Percentiles rank a stretch among this genome's conserved stretches.
These are phyloP conservation scores for Lonchura striata DNA, from an alignment of 2,113 vertebrate species.

Conservation along the genomic window DNA sequence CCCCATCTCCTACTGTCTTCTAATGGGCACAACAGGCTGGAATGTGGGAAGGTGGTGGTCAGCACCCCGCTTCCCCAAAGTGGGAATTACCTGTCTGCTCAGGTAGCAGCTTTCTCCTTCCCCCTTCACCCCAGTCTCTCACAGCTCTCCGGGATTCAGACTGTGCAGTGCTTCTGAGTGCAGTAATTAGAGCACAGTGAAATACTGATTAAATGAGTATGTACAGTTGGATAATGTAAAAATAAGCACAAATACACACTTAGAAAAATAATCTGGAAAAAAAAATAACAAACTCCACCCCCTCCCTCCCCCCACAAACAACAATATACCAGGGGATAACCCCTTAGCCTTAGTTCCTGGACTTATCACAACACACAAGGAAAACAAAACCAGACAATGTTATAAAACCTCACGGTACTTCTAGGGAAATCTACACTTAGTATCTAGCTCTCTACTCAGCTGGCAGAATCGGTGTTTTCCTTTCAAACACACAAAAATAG, in stretches of 20 bases:
- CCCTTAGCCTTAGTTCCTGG: slow-evolving; percentile 55
- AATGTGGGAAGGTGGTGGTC: not conserved
- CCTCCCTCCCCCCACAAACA: not conserved
- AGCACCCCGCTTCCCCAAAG: not conserved
- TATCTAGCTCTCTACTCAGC: slow-evolving; percentile 63
- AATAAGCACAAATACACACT: slow-evolving; percentile 68
- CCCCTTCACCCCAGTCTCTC: not conserved
- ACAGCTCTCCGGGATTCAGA: slow-evolving; percentile 65
- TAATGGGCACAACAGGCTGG: not conserved
- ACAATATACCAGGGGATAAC: slow-evolving; percentile 22
- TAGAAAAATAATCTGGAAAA: slow-evolving; percentile 59
- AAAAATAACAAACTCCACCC: not conserved
- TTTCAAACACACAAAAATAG: slow-evolving; percentile 67
- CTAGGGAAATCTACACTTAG: slow-evolving; percentile 64
- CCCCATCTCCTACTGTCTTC: not conserved
- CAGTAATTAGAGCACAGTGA: slow-evolving; percentile 87
- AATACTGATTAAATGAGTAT: slow-evolving; percentile 82
- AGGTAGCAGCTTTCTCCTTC: slow-evolving; percentile 79
- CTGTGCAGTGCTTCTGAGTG: slow-evolving; percentile 82
- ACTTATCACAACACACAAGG: slow-evolving; percentile 67
- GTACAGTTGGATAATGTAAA: slow-evolving; percentile 72
- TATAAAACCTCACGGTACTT: slow-evolving; percentile 55
- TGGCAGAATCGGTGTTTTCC: slow-evolving; percentile 59
- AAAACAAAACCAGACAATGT: slow-evolving; percentile 62
- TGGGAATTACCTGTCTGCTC: slow-evolving; percentile 75